Base-by-base conservation (phyloP, 1,140 invertebrate genomes). In the Anastrepha ludens region DNA sequence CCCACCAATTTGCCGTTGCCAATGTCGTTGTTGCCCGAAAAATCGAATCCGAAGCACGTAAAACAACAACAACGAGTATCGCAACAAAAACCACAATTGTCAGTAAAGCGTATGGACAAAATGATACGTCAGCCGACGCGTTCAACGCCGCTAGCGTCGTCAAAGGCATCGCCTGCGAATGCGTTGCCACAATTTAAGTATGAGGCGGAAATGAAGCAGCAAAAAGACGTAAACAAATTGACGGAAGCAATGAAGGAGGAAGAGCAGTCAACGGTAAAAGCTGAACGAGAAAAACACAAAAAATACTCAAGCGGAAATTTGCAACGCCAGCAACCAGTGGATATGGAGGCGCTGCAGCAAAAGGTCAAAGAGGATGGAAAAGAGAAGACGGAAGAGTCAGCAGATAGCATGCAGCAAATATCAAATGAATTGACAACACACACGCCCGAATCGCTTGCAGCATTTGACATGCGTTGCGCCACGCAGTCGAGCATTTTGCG, bases 1-100 rank as follows among this genome's bases (percentile, higher is more conserved):
- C 87, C 87, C 44, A 87, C 65, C 39, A 41, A 87, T 62, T 67
- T 87, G 55, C 87, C 87, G 44, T 60, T 87, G 59, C 87, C 87
- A 55, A 78, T 62, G 15, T 8, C 58, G 17, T 44, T 60, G 58
- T 47, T 41, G 50, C 44, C 47, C 67, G 58, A 88, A 87, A 17
- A 17, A 17, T 4, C 47, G 20, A 41, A 50, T 5, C 64, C n/a
- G 7, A 39, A 20, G 47, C 62, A 87, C 15, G 64, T 89, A 44
- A 39, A 88, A 74, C 88, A 78, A 41, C 89, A 88, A 1, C 88
- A 87, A 39, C 41, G 87, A 44, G 41, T n/a, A n/a, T 6, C 67
- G 4, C 50, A 70, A 78, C 87, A 88, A 58, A 88, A 88, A 70
- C 87, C 87, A 13, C 87, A 62, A 86, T 5, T 88, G 41, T 81